A percentile compares a stretch with the other conserved stretches of the same genome.
phyloP scores from a whole-genome alignment of 1,140 invertebrate species.

The Ylistrum balloti region DNA sequence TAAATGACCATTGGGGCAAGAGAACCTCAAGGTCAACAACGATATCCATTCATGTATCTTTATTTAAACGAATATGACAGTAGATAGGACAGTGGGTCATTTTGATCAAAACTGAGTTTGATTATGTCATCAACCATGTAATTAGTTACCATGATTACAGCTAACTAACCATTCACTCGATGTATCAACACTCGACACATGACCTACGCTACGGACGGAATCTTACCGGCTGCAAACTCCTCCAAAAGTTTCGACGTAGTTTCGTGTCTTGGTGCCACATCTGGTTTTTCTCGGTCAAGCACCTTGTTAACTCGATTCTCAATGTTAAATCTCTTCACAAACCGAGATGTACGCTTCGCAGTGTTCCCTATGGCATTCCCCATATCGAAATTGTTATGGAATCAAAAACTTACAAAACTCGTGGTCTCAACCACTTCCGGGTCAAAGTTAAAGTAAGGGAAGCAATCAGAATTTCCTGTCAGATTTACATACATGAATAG shows the following conservation, averaged over 20 bases:
- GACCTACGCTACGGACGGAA: no score
- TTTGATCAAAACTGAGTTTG: no score
- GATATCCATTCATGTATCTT: background rate
- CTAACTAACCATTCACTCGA: no score
- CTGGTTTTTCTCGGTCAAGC: background rate
- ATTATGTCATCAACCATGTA: no score
- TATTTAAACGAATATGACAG: no score
- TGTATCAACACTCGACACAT: background rate
- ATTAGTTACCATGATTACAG: no score
- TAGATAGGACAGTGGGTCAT: no score
- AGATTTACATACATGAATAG: no score
- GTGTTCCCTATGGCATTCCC: background rate
- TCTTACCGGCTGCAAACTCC: background rate
- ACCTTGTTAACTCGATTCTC: slow-evolving; percentile 18
- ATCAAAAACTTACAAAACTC: background rate
- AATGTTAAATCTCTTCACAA: background rate
- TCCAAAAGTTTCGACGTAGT: slow-evolving; percentile 7
- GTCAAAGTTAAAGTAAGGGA: slow-evolving; percentile 25
- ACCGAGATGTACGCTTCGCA: background rate
- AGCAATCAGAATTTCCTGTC: background rate
- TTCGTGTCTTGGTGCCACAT: background rate
- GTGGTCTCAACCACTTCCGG: background rate
- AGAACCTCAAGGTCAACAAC: background rate
- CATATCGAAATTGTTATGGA: background rate
- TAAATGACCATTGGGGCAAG: no score